Conservation (phyloP, 37 sponge, comb jelly and placozoan genomes). For the Spongilla lacustris region DNA sequence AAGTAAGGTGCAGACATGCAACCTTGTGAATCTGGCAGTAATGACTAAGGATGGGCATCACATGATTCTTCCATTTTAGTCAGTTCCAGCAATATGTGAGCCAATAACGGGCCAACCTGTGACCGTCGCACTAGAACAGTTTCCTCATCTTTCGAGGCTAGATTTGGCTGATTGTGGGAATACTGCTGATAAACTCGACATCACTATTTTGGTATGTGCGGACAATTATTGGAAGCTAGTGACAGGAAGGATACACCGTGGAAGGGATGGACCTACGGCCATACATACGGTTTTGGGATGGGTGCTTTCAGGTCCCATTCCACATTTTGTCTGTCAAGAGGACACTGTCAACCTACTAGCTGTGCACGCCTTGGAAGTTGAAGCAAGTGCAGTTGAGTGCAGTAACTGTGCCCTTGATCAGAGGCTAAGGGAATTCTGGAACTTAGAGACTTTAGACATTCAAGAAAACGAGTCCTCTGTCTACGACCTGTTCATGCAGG, state of each 20-base stretch:
- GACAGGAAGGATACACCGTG: slow-evolving; percentile 23
- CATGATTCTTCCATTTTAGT: neutral
- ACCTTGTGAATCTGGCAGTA: neutral
- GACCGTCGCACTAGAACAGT: neutral
- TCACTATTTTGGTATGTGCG: slow-evolving; percentile 33
- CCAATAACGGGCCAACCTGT: slow-evolving; percentile 27
- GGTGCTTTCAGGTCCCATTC: slow-evolving; percentile 41
- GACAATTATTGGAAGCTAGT: slow-evolving; percentile 37
- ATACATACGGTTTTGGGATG: slow-evolving; percentile 36
- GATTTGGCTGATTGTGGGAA: slow-evolving; percentile 17
- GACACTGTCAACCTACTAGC: neutral
- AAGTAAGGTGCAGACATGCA: neutral
- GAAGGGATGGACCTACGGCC: slow-evolving; percentile 17
- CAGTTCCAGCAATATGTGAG: slow-evolving; percentile 35
- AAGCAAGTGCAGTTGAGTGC: neutral
- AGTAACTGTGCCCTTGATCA: slow-evolving; percentile 7
- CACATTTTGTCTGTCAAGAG: too few species aligned
- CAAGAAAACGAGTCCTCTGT: neutral
- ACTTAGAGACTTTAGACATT: neutral
- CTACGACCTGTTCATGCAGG: slow-evolving; percentile 12
- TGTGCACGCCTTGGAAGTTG: slow-evolving; percentile 4
- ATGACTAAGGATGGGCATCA: neutral
- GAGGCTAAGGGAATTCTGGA: slow-evolving; percentile 12
- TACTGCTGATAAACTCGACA: neutral
- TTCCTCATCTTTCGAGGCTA: slow-evolving; percentile 1